Conservation (phyloP, 1,140 invertebrate species). For the Lanistes nyassanus region DNA sequence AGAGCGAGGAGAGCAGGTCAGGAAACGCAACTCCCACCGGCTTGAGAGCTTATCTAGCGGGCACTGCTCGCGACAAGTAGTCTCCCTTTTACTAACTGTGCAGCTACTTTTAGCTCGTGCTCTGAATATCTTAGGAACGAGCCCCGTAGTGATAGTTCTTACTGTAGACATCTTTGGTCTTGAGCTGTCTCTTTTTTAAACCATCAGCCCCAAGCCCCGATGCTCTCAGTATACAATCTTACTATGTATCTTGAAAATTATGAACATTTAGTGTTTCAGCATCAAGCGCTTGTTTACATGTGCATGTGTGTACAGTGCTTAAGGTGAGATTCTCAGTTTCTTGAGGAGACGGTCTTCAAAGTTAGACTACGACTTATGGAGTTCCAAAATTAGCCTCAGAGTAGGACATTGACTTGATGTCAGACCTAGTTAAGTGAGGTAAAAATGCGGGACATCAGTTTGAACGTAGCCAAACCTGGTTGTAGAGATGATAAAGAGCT, state of each 20-base stretch:
- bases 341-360: too few relatives aligned
- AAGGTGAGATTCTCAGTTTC: too few relatives aligned
- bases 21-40: background rate
- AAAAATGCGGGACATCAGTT: too few relatives aligned
- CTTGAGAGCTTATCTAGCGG: background rate
- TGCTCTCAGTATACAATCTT: background rate
- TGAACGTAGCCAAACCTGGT: too few relatives aligned
- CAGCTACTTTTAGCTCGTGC: background rate
- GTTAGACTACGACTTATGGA: too few relatives aligned
- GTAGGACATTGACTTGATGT: too few relatives aligned
- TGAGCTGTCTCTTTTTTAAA: background rate
- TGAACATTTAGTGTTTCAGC: background rate
- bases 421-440: too few relatives aligned
- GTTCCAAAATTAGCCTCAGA: too few relatives aligned
- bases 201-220: background rate
- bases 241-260: background rate
- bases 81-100: background rate
- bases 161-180: background rate
- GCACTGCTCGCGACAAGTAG: background rate
- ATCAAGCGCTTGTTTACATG: too few relatives aligned
- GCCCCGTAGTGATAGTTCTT: background rate
- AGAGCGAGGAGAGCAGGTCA: conserved; percentile 61
- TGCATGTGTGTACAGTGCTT: too few relatives aligned
- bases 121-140: background rate
- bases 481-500: too few relatives aligned